Percentiles rank a stretch among this genome's conserved stretches.
These are phyloP conservation scores for Thalassoma bifasciatum DNA, from an alignment of 2,113 vertebrate species.

Conservation along the genomic window DNA sequence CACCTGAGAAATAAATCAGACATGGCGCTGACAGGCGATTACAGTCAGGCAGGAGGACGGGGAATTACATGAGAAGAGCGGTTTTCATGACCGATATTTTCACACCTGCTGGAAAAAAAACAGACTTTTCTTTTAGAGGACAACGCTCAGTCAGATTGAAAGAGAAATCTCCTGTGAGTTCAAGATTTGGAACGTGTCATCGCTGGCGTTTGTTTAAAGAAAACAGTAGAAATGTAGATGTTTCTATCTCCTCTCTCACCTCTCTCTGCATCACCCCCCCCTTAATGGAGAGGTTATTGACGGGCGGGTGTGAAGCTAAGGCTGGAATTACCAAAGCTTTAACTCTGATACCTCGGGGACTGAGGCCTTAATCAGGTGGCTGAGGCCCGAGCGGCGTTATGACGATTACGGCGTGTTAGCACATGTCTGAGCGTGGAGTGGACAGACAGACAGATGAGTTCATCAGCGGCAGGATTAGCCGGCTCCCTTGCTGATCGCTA, in stretches of 20 bases:
- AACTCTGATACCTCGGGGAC: conserved; percentile 89
- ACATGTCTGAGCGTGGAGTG: conserved; percentile 91
- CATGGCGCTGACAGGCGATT: conserved; percentile 75
- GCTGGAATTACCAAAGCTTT: conserved; percentile 90
- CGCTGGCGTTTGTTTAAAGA: conserved; percentile 68
- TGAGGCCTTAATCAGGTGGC: conserved; percentile 91
- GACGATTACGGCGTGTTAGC: conserved; percentile 97
- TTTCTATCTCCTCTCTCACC: conserved; percentile 29
- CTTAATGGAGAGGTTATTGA: conserved; percentile 89
- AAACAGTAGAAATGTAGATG: conserved; percentile 38
- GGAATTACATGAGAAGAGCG: conserved; percentile 74
- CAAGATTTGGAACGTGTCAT: conserved; percentile 69
- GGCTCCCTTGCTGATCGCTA: conserved; percentile 92
- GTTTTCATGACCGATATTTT: conserved; percentile 77
- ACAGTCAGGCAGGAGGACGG: conserved; percentile 68
- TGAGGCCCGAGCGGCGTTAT: conserved; percentile 91
- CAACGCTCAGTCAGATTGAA: conserved; percentile 59
- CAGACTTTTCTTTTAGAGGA: conserved; percentile 21
- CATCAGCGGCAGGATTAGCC: conserved; percentile 94
- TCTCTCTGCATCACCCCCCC: conserved; percentile 87
- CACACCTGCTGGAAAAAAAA: conserved; percentile 55
- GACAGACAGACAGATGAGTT: conserved; percentile 96
- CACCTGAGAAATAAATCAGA: conserved; percentile 80
- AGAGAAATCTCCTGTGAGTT: conserved; percentile 61
- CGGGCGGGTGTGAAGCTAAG: conserved; percentile 87